Conservation (phyloP, 2,113 vertebrate genomes). For the Ceuthmochares aereus region DNA sequence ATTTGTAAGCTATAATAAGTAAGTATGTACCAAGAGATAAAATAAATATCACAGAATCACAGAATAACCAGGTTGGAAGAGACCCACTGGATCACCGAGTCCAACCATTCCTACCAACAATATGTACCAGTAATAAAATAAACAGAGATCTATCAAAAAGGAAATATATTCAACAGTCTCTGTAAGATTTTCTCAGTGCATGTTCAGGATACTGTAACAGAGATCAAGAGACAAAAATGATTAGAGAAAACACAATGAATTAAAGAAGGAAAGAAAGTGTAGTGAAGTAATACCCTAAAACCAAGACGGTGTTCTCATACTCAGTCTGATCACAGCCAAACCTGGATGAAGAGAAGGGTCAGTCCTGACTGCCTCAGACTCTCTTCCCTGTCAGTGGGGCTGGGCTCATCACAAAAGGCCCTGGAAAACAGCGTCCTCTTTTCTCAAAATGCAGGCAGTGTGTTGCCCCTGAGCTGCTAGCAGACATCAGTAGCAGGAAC, state of each 20-base stretch:
- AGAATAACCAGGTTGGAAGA: too few species aligned
- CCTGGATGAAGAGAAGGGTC: neutral
- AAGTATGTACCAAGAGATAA: neutral
- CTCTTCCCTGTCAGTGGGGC: neutral
- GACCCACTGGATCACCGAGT: too few species aligned
- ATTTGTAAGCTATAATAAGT: neutral
- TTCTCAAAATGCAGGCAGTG: neutral
- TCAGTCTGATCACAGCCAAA: neutral
- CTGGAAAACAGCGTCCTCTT: neutral
- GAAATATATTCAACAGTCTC: neutral
- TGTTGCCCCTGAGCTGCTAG: neutral
- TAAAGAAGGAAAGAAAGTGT: neutral
- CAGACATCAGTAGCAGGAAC: neutral
- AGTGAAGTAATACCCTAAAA: neutral
- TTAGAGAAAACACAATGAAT: neutral
- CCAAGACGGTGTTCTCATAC: neutral
- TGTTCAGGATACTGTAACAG: neutral
- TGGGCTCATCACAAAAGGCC: neutral
- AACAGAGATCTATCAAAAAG: neutral
- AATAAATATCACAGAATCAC: too few species aligned
- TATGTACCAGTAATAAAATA: neutral
- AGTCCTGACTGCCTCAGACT: neutral
- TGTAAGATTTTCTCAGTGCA: neutral
- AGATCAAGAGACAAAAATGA: neutral
- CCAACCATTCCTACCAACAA: too few species aligned